A percentile compares a stretch with the other conserved stretches of the same genome.
Evolutionary conservation across 2,797 vertebrate species (phyloP).

Genomic region (Megalops cyprinoides): DNA sequence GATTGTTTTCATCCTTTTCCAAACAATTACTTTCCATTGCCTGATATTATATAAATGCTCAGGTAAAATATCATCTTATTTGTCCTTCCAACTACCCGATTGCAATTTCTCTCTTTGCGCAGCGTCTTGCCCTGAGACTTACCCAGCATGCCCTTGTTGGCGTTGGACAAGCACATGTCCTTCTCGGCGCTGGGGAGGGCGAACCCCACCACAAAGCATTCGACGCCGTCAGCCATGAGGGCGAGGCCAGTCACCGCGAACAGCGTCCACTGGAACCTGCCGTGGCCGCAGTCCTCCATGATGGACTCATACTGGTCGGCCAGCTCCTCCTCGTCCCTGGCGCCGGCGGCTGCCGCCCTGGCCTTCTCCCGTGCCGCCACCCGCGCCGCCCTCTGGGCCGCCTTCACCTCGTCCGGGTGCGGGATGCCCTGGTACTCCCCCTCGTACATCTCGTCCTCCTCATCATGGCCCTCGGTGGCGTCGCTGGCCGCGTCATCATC

Average conservation of each 20-base stretch:
- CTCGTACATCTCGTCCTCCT: slow-evolving; percentile 94
- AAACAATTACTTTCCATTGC: too few species aligned
- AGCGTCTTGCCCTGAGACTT: slow-evolving; percentile 76
- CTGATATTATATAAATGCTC: too few species aligned
- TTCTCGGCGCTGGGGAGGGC: slow-evolving; percentile 95
- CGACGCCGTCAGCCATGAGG: slow-evolving; percentile 96
- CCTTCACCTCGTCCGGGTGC: slow-evolving; percentile 90
- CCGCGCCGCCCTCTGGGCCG: slow-evolving; percentile 78
- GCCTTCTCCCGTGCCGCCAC: slow-evolving; percentile 78
- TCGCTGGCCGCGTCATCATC: slow-evolving; percentile 94
- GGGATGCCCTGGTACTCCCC: slow-evolving; percentile 97
- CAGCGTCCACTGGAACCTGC: slow-evolving; percentile 95
- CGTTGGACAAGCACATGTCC: slow-evolving; percentile 96
- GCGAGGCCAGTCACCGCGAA: slow-evolving; percentile 91
- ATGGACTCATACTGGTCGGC: slow-evolving; percentile 94
- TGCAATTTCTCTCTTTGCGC: too few species aligned
- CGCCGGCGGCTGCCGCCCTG: slow-evolving; percentile 74
- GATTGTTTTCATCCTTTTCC: too few species aligned
- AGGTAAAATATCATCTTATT: too few species aligned
- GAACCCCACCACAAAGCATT: slow-evolving; percentile 94
- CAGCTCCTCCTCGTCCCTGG: slow-evolving; percentile 85
- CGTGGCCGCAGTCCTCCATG: slow-evolving; percentile 95
- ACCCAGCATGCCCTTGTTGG: slow-evolving; percentile 96
- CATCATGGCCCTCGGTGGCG: slow-evolving; percentile 92
- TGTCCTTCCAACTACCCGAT: too few species aligned